Percentiles rank a stretch among this genome's conserved stretches.
Evolutionary conservation across 1,140 invertebrate species (phyloP).

Genomic region (Drosophila asahinai): DNA sequence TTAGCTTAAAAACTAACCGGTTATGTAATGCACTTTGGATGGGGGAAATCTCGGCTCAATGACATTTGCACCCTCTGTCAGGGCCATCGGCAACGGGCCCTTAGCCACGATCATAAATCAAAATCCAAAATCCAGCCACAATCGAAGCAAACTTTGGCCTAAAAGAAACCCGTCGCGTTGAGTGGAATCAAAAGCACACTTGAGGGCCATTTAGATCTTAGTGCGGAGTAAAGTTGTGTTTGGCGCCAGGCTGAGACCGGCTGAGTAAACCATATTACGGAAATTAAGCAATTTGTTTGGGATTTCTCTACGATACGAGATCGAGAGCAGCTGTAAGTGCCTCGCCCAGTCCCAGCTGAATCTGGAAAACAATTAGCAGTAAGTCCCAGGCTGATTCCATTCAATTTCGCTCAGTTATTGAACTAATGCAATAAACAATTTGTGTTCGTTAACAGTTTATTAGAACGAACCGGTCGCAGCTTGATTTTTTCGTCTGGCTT

Average conservation of each 20-base stretch:
- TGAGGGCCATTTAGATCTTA: conserved; percentile 5
- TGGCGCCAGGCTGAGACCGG: not conserved
- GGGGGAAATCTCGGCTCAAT: not conserved
- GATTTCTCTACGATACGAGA: not conserved
- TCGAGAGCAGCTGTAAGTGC: not conserved
- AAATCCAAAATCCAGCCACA: conserved; percentile 6
- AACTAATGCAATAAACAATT: conserved; percentile 54
- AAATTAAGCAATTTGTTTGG: conserved; percentile 11
- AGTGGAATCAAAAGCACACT: conserved; percentile 3
- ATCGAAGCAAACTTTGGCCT: not conserved
- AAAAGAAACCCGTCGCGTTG: not conserved
- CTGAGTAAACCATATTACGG: conserved; percentile 7
- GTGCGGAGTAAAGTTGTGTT: not conserved
- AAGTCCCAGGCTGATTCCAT: conserved; percentile 9
- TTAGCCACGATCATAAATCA: conserved; percentile 28
- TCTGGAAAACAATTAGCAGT: not conserved
- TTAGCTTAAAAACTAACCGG: conserved; percentile 18
- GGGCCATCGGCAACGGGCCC: not conserved
- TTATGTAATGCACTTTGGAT: conserved; percentile 31
- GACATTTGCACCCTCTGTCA: conserved; percentile 8
- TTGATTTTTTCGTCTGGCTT: conserved; percentile 25
- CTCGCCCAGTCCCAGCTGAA: not conserved
- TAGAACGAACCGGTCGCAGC: conserved; percentile 37
- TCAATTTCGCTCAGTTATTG: conserved; percentile 29
- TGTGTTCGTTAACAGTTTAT: conserved; percentile 36